Base-by-base conservation (phyloP, 2,113 vertebrate genomes). In the Paracanthobrama guichenoti region DNA sequence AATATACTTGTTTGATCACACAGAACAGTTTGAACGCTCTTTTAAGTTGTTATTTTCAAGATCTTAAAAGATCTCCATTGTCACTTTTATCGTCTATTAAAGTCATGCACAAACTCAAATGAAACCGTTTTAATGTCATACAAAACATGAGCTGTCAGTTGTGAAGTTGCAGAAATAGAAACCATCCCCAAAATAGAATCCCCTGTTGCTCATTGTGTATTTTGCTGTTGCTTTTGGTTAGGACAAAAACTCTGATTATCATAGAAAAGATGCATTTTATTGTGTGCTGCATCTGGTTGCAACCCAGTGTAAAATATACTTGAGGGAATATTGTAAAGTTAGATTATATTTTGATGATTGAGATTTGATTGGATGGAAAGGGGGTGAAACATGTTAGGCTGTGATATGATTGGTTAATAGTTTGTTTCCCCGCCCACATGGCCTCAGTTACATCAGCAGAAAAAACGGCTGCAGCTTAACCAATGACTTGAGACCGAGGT, bases 121-220 rank as follows among this genome's bases (percentile, higher is more conserved):
- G 12, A 14, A 66, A 31, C 9, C 57, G 24, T 60, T 60, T 11
- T 66, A 28, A 31, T 66, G 16, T 31, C 57, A 66, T 14, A 18
- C 26, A 31, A 67, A 67, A 35, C 28, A 20, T 28, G 59, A 62
- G 28, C 62, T 66, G 62, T 66, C 62, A 16, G 5, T 26, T 6
- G 24, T 66, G 62, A 66, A 6, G 26, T 35, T 35, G 28, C 26
- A 35, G 16, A 67, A 67, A 67, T 67, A 20, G 64, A 18, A 67
- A 35, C 64, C 28, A 35, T 35, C 28, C 64, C 28, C 35, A 67
- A 66, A 67, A 67, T 67, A 67, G 64, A 67, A 67, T 66, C 59
- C 4, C n/a, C n/a, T 26, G 1, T 13, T 3, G 11, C 11, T 13
- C 11, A 67, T 5, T 16, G n/a, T 26, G 24, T 26, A 60, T 24